Evolutionary conservation across 2,888 invertebrate genomes (phyloP).

Genomic region (Scaptomyza parva): DNA sequence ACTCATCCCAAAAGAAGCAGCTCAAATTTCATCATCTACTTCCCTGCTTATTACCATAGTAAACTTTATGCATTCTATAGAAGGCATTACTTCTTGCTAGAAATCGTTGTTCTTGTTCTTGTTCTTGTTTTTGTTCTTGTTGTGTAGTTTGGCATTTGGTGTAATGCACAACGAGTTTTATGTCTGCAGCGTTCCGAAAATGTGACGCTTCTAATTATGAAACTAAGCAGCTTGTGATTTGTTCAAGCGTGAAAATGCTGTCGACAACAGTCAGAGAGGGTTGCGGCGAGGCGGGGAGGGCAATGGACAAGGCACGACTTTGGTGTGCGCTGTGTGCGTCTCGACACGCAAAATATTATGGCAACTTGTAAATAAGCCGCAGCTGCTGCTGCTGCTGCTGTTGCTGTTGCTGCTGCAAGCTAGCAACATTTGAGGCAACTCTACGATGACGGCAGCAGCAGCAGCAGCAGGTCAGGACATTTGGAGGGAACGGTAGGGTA

Average conservation of each 20-base stretch:
- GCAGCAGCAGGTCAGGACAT: slow-evolving; percentile 37
- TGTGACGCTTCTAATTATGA: slow-evolving; percentile 80
- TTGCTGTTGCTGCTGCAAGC: too few relatives aligned
- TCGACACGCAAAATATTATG: slow-evolving; percentile 77
- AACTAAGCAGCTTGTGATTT: slow-evolving; percentile 81
- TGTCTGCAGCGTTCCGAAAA: slow-evolving; percentile 69
- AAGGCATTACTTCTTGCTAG: slow-evolving; percentile 23
- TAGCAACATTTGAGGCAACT: too few relatives aligned
- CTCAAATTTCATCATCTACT: slow-evolving; percentile 7
- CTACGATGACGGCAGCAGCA: too few relatives aligned
- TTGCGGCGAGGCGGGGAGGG: neutral
- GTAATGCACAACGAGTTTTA: slow-evolving; percentile 73
- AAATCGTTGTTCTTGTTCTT: slow-evolving; percentile 18
- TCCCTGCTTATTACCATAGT: slow-evolving; percentile 36
- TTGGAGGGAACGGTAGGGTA: slow-evolving; percentile 30
- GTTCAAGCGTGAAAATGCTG: slow-evolving; percentile 81
- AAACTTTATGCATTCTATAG: slow-evolving; percentile 40
- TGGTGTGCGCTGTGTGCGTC: slow-evolving; percentile 51
- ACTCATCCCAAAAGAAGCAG: too few relatives aligned
- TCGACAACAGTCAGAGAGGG: slow-evolving; percentile 64
- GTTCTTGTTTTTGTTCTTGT: too few relatives aligned
- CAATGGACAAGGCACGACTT: slow-evolving; percentile 43
- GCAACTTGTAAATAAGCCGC: slow-evolving; percentile 81
- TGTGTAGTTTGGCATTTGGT: slow-evolving; percentile 41
- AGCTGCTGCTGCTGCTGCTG: slow-evolving; percentile 75